Evolutionary conservation across 2,113 vertebrate species (phyloP), one percentile per base, ranked within the genome.

Genomic region (Ondatra zibethicus): DNA sequence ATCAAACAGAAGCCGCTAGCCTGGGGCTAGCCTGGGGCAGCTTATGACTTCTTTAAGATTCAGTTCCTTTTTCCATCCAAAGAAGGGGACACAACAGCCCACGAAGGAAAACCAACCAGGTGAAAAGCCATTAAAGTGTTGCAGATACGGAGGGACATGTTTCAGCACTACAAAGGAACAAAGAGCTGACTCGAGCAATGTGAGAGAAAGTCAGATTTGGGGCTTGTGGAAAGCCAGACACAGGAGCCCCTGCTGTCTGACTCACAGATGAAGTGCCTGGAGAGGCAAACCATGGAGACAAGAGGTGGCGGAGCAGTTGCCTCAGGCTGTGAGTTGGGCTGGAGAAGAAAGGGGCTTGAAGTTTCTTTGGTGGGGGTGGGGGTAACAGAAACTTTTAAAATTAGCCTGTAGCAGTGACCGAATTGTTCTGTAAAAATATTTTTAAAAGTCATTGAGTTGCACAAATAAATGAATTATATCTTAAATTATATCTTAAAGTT

Each of bases 101-200:
- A 52, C n/a, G 52, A n/a, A 19, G 11, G 19, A 50, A 92, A 63
- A 45, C 3, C 7, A 52, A 5, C 6, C n/a, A 72, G 27, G 55
- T 5, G 3, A 27, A 2, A 2, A 39, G 23, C 52, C 76, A 75
- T 39, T 8, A 42, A 58, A 82, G 55, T 3, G 47, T 8, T 52
- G 7, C 1, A 23, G 12, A 21, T 2, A 42, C 2, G 42, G 5
- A 9, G 36, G 50, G 21, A 27, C 29, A 31, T 13, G 17, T 39
- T 14, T 29, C 61, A 29, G 39, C 5, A 33, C 55, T 27, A 9
- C 14, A 47, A 77, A 92, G 58, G 65, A 68, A 42, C 13, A 58
- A 80, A 73, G 14, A 12, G 17, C 47, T 17, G 47, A 29, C 7
- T 42, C 1, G 0, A 0, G n/a, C 7, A 21, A 31, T 4, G 0